Evolutionary conservation across 2,888 invertebrate genomes (phyloP).

Genomic region (Metopia argyrocephala): DNA sequence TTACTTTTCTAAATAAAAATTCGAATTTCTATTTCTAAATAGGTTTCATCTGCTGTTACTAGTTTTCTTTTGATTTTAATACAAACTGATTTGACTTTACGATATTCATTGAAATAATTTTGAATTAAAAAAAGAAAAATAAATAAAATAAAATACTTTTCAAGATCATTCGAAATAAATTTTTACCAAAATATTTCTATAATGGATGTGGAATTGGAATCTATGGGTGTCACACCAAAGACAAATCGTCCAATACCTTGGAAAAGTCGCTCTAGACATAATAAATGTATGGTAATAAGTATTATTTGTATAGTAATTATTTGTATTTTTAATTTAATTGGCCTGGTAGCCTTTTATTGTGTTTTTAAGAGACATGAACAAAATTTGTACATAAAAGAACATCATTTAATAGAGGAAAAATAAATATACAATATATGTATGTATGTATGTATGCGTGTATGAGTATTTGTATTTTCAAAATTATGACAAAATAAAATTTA

Average conservation of each 20-base stretch:
- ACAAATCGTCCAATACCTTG: conserved; percentile 38
- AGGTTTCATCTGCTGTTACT: conserved; percentile 73
- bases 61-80: conserved; percentile 75
- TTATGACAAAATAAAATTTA: too few relatives aligned
- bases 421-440: background rate
- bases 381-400: conserved; percentile 42
- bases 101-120: conserved; percentile 73
- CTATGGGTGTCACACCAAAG: conserved; percentile 24
- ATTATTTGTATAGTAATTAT: conserved; percentile 46
- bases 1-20: too few relatives aligned
- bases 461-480: too few relatives aligned
- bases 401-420: conserved; percentile 23
- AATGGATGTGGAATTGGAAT: conserved; percentile 37
- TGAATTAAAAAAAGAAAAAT: too few relatives aligned
- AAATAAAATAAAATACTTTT: too few relatives aligned
- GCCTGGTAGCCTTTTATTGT: conserved; percentile 53
- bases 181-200: background rate
- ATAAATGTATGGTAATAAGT: conserved; percentile 49
- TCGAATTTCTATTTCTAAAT: conserved; percentile 15
- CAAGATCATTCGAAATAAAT: too few relatives aligned
- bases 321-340: conserved; percentile 51
- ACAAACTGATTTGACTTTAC: conserved; percentile 74
- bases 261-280: conserved; percentile 40
- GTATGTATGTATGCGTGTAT: too few relatives aligned
- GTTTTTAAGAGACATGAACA: conserved; percentile 57